Conservation (phyloP, 92 coral and sea anemone genomes). For the Siderastrea radians region DNA sequence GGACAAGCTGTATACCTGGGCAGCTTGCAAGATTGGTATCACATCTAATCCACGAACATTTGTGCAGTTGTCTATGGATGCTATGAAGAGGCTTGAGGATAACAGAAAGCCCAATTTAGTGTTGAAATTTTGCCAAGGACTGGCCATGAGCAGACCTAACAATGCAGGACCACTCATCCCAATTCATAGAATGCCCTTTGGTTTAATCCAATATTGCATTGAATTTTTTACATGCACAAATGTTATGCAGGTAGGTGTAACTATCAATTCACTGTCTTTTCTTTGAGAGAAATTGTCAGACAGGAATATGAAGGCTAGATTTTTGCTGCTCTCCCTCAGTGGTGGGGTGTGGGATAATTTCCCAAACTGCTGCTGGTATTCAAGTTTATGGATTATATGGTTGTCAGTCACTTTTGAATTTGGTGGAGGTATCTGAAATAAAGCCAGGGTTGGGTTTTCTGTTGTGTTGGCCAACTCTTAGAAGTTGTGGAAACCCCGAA, state of each 20-base stretch:
- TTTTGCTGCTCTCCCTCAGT: background rate
- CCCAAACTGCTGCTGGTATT: background rate
- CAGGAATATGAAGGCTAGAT: background rate
- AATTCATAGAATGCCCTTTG: conserved; percentile 30
- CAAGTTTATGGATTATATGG: background rate
- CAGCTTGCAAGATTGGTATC: background rate
- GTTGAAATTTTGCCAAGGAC: conserved; percentile 22
- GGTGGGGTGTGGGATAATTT: background rate
- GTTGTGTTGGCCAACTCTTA: too few relatives aligned
- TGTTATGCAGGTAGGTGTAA: conserved; percentile 31
- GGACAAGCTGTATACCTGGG: background rate
- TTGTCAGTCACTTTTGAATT: background rate
- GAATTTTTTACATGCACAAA: conserved; percentile 52
- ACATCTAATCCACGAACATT: background rate
- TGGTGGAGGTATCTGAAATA: background rate
- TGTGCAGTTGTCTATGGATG: conserved; percentile 34
- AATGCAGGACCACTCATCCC: conserved; percentile 31
- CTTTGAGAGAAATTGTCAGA: background rate
- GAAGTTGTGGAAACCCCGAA: too few relatives aligned
- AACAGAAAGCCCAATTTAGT: conserved; percentile 40
- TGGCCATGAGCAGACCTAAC: conserved; percentile 33
- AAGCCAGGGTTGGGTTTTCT: background rate
- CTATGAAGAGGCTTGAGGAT: conserved; percentile 42
- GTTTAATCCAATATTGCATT: conserved; percentile 33
- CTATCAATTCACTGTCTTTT: background rate